A percentile compares a stretch with the other conserved stretches of the same genome.
Evolutionary conservation across 2,113 vertebrate genomes (phyloP).

Genomic region (Pterocles burchelli): DNA sequence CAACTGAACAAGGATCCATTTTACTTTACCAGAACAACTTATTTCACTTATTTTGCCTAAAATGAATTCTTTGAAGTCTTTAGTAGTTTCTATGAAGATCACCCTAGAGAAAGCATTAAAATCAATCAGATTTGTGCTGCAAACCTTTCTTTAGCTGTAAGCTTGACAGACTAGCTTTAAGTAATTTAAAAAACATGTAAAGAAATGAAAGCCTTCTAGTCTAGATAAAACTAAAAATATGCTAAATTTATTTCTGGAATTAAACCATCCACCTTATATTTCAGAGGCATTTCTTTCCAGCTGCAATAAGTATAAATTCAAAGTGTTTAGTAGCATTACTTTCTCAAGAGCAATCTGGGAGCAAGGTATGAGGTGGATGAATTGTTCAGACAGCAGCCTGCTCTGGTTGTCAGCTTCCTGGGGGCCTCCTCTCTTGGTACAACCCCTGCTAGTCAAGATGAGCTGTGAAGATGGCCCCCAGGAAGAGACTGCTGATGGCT

Average conservation of each 20-base stretch:
- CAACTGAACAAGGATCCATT: constrained; percentile 81
- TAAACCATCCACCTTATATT: neutral
- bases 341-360: neutral
- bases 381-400: neutral
- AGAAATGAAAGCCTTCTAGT: neutral
- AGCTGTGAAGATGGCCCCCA: neutral
- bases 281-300: neutral
- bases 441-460: neutral
- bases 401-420: neutral
- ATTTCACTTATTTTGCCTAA: constrained; percentile 7
- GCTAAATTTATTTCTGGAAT: neutral
- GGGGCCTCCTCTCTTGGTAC: neutral
- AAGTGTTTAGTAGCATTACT: neutral
- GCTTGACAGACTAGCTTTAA: neutral
- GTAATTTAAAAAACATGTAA: neutral
- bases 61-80: constrained; percentile 20
- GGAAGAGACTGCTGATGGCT: neutral
- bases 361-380: neutral
- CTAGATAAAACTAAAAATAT: neutral
- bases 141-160: constrained; percentile 36
- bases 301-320: neutral
- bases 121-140: constrained; percentile 39
- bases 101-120: constrained; percentile 66
- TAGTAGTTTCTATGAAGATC: constrained; percentile 13
- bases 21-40: constrained; percentile 15